These are phyloP conservation scores for Hippocampus comes DNA, from an alignment of 2,113 vertebrate species.

Conservation along the genomic window DNA sequence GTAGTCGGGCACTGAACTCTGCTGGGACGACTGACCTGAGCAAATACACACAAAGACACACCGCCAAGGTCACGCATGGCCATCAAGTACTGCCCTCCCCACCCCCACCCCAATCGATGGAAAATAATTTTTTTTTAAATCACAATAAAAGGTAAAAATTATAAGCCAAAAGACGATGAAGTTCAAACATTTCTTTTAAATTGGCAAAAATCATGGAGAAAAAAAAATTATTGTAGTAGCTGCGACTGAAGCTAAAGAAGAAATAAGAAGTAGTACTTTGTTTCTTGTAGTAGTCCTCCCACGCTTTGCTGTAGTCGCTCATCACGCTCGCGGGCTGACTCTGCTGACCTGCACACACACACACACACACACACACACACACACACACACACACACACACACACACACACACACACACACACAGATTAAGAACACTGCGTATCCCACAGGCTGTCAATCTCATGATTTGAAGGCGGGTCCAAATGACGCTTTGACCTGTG, in stretches of 20 bases:
- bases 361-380: conserved; percentile 17
- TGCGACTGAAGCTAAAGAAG: conserved; percentile 3
- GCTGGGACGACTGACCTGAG: conserved; percentile 81
- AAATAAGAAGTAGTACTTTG: conserved; percentile 70
- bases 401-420: not conserved
- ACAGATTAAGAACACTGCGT: too few relatives aligned
- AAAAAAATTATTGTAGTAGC: not conserved
- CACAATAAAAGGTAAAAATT: not conserved
- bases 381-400: too few relatives aligned
- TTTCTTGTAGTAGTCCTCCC: conserved; percentile 92
- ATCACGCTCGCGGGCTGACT: conserved; percentile 83
- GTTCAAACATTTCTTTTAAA: too few relatives aligned
- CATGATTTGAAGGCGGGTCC: too few relatives aligned
- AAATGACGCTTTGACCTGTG: too few relatives aligned
- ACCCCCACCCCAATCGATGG: too few relatives aligned
- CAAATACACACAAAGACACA: conserved; percentile 34
- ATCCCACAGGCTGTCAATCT: too few relatives aligned
- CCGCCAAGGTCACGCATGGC: not conserved
- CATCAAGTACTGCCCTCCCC: not conserved
- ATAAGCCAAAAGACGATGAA: too few relatives aligned
- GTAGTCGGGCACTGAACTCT: conserved; percentile 90
- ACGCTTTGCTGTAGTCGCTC: conserved; percentile 87
- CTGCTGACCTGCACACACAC: conserved; percentile 76
- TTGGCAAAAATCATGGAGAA: not conserved
- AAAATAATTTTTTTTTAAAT: too few relatives aligned